phyloP scores from a whole-genome alignment of 2,888 invertebrate genomes.

The Craniophora ligustri region DNA sequence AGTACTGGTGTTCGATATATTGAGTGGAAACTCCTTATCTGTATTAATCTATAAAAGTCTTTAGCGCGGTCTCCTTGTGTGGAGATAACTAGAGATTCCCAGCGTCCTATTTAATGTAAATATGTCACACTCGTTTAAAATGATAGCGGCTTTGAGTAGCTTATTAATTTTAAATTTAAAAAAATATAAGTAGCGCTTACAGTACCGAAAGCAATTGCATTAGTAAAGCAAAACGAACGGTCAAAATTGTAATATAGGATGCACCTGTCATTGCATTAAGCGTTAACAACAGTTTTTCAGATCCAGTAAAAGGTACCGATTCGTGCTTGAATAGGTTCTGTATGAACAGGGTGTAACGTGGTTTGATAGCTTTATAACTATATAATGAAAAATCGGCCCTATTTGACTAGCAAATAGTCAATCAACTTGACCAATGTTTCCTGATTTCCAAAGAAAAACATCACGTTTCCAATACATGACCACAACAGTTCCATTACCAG shows the following conservation, averaged over 20 bases:
- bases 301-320: no score
- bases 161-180: no score
- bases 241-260: no score
- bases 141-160: slow-evolving; percentile 4
- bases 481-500: slow-evolving; percentile 6
- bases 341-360: no score
- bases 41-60: slow-evolving; percentile 39
- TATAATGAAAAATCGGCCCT: not conserved
- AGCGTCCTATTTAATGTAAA: slow-evolving; percentile 23
- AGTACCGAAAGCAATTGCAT: no score
- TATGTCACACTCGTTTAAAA: slow-evolving; percentile 11
- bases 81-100: slow-evolving; percentile 16
- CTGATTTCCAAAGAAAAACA: not conserved
- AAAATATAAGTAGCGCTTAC: no score
- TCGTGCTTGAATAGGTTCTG: no score
- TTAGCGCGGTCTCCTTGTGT: slow-evolving; percentile 28
- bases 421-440: not conserved
- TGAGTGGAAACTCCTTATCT: slow-evolving; percentile 32
- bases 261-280: no score
- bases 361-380: not conserved
- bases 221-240: no score
- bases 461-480: not conserved
- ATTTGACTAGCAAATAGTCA: not conserved
- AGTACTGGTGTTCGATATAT: slow-evolving; percentile 23
- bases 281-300: no score